Conservation (phyloP, 2,113 vertebrate species). For the Rhipidura dahli region DNA sequence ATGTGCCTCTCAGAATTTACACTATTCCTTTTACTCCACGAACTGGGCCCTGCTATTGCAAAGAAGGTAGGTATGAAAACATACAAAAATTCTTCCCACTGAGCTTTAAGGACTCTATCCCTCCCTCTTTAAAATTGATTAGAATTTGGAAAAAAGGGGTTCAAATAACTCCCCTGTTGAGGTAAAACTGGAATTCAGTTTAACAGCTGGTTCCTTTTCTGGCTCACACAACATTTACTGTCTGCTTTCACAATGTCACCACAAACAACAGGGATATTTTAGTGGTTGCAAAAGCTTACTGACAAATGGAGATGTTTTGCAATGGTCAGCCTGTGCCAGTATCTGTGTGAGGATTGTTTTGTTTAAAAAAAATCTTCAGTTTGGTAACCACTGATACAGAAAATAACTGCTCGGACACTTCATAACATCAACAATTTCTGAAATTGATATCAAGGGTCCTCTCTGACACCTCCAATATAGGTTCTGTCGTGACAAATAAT, state of each 20-base stretch:
- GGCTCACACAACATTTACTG: neutral
- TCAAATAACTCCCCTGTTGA: neutral
- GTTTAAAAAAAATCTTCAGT: neutral
- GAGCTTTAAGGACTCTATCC: neutral
- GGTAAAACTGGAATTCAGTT: neutral
- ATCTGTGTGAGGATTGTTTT: neutral
- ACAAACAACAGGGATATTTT: neutral
- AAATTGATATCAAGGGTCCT: neutral
- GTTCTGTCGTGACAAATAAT: neutral
- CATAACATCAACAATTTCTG: neutral
- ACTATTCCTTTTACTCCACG: neutral
- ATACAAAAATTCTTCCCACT: neutral
- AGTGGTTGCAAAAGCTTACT: neutral
- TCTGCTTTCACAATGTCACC: neutral
- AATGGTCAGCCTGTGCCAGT: neutral
- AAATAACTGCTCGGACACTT: neutral
- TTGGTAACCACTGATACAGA: neutral
- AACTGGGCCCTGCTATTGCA: neutral
- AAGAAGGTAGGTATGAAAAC: neutral
- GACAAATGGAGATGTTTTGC: conserved; percentile 11
- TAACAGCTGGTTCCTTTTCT: neutral
- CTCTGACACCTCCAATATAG: neutral
- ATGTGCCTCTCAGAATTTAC: neutral
- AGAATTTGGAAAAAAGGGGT: neutral
- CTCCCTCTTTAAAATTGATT: neutral